Evolutionary conservation across 2,888 invertebrate genomes (phyloP), one percentile per base, ranked within the genome.

Genomic region (Sarcophaga caerulescens): DNA sequence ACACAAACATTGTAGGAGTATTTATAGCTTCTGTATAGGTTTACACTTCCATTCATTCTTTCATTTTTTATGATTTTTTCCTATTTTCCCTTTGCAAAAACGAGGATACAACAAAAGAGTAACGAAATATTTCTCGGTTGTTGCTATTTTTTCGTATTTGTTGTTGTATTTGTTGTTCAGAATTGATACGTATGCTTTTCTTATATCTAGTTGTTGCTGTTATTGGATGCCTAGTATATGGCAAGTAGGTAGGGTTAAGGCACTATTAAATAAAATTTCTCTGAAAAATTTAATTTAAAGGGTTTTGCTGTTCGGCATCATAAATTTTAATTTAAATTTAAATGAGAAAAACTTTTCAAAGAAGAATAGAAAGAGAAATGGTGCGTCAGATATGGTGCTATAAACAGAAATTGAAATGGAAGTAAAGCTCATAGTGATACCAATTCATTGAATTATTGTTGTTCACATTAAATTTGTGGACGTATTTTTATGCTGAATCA

Each of bases 291-390:
- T 77, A 60, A 77, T 77, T 76, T 77, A 59, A 70, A 71, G 81
- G 70, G 70, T 59, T 52, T 52, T 75, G 0, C 21, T 52, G n/a
- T 52, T 23, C 8, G 63, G 63, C 65, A 59, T 60, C 65, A 82
- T 77, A 71, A 82, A 82, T 77, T 82, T 82, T 77, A 65, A 82
- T 77, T 71, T 76, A 66, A 59, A 77, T 66, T 59, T 45, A 79
- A 79, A 76, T 25, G 65, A 76, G 62, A 17, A 25, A 57, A 59
- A 77, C 4, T 17, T 17, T 35, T 65, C 3, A 10, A n/a, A n/a
- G n/a, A 8, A 52, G 3, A 65, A 35, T 1, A 44, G 65, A 8
- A 35, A 23, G 5, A 5, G 25, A 63, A 35, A 35, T 35, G 8
- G 10, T 35, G 8, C 35, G 35, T 35, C 1, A 35, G 35, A 35